A percentile compares a stretch with the other conserved stretches of the same genome.
These are phyloP conservation scores for Clunio marinus DNA, from an alignment of 2,888 invertebrate genomes.

Conservation along the genomic window DNA sequence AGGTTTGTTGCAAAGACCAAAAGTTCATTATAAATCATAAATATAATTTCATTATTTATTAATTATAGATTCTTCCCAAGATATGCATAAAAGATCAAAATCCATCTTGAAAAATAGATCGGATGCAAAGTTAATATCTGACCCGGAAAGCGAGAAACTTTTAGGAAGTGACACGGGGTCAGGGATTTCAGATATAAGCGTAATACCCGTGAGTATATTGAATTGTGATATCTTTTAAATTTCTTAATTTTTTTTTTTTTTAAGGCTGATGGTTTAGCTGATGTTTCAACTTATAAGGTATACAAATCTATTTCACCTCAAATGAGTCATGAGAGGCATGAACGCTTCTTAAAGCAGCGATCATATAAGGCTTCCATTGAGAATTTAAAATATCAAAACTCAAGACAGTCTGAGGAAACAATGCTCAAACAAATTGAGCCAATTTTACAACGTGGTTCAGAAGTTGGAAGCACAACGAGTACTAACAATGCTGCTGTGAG, in stretches of 20 bases:
- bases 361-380: slow-evolving; percentile 50
- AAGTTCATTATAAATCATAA: slow-evolving; percentile 29
- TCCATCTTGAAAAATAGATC: slow-evolving; percentile 72
- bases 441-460: slow-evolving; percentile 39
- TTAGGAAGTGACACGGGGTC: slow-evolving; percentile 62
- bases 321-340: slow-evolving; percentile 49
- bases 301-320: slow-evolving; percentile 53
- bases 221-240: not conserved
- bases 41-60: slow-evolving; percentile 42
- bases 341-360: slow-evolving; percentile 51
- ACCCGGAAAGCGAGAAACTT: slow-evolving; percentile 72
- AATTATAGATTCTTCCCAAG: slow-evolving; percentile 44
- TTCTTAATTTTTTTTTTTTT: slow-evolving; percentile 40
- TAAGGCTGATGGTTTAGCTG: slow-evolving; percentile 62
- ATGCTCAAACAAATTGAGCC: slow-evolving; percentile 42
- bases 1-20: slow-evolving; percentile 43
- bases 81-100: slow-evolving; percentile 64
- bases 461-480: slow-evolving; percentile 44
- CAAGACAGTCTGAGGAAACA: slow-evolving; percentile 51
- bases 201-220: slow-evolving; percentile 18
- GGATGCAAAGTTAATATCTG: slow-evolving; percentile 57
- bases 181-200: slow-evolving; percentile 54
- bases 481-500: slow-evolving; percentile 38
- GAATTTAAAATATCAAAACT: slow-evolving; percentile 51
- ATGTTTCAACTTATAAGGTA: slow-evolving; percentile 59